Evolutionary conservation across 2,113 vertebrate species (phyloP).

Genomic region (Tympanuchus pallidicinctus): DNA sequence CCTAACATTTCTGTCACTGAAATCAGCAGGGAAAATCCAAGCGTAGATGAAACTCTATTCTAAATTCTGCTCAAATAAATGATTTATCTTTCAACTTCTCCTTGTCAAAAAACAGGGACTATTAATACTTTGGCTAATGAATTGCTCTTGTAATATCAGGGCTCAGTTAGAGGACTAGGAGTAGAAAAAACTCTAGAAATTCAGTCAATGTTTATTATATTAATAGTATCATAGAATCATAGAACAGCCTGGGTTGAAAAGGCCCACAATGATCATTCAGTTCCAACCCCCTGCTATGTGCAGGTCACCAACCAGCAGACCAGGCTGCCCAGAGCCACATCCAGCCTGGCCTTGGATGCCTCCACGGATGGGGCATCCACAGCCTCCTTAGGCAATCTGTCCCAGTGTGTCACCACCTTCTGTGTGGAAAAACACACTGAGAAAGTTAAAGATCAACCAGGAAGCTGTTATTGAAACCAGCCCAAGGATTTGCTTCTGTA

Average conservation of each 20-base stretch:
- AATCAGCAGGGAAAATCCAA: neutral
- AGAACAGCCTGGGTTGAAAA: no score
- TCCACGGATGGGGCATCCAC: no score
- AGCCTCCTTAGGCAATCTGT: no score
- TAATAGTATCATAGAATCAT: no score
- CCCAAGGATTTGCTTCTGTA: neutral
- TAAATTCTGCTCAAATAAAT: neutral
- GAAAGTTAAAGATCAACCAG: neutral
- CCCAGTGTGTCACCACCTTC: no score
- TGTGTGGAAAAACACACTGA: no score
- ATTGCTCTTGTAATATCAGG: neutral
- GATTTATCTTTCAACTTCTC: neutral
- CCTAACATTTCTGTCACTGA: neutral
- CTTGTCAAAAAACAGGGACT: neutral
- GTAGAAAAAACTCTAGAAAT: constrained; percentile 7
- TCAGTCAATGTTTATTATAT: neutral
- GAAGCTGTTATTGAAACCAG: neutral
- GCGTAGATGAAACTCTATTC: neutral
- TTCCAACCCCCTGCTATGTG: no score
- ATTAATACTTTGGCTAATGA: neutral
- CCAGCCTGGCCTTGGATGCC: no score
- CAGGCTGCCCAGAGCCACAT: no score
- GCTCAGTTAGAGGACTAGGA: neutral
- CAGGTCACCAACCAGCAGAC: no score
- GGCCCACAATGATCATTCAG: no score